These are phyloP conservation scores for Menidia beryllina DNA, from an alignment of 2,113 vertebrate species.

Conservation along the genomic window DNA sequence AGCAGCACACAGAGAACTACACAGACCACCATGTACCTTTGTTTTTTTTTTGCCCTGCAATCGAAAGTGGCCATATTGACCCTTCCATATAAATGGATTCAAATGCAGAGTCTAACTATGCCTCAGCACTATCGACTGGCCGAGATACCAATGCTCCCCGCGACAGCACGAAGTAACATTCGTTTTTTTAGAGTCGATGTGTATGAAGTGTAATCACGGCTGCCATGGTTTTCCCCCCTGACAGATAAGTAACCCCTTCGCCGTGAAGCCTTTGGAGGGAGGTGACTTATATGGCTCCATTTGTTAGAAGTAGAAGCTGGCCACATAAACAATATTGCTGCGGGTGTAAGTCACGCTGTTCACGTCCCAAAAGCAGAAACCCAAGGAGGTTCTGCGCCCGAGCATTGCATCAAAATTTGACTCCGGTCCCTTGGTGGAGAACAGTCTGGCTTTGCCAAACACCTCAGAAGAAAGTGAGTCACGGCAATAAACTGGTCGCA, in stretches of 20 bases:
- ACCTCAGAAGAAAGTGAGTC: constrained; percentile 40
- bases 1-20: constrained; percentile 1
- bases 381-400: background rate
- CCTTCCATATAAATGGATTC: constrained; percentile 66
- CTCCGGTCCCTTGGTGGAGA: constrained; percentile 26
- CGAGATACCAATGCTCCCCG: constrained; percentile 42
- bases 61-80: constrained; percentile 46
- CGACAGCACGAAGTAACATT: constrained; percentile 20
- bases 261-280: constrained; percentile 14
- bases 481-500: constrained; percentile 34
- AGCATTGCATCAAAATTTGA: constrained; percentile 11
- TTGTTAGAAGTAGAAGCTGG: constrained; percentile 31
- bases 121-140: constrained; percentile 36
- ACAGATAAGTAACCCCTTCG: constrained; percentile 45
- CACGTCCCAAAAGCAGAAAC: constrained; percentile 10
- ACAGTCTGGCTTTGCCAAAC: constrained; percentile 20
- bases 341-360: constrained; percentile 11
- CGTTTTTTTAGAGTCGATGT: constrained; percentile 17
- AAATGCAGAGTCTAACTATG: constrained; percentile 47
- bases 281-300: constrained; percentile 7
- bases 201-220: constrained; percentile 43
- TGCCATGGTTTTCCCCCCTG: constrained; percentile 31
- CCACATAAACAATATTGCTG: constrained; percentile 5
- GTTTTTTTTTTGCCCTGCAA: constrained; percentile 49
- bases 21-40: constrained; percentile 10